Evolutionary conservation across 2,888 invertebrate species (phyloP), one percentile per base, ranked within the genome.

Genomic region (Thecocarcelia acutangulata): DNA sequence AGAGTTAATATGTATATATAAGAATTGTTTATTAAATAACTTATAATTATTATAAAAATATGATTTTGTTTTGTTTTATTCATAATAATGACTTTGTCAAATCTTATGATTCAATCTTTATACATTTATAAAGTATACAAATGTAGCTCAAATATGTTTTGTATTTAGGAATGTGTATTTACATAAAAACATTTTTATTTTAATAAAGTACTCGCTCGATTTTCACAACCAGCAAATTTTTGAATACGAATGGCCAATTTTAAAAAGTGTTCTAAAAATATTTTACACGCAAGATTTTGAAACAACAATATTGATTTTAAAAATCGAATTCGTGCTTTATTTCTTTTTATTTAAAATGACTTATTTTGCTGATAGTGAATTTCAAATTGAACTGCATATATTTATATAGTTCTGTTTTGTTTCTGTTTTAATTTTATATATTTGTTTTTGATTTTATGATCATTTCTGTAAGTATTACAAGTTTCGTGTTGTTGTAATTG

Each of bases 91-190:
- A 52, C 61, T 64, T 56, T 21, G 50, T 24, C 42, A 24, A 59
- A 74, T 74, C n/a, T 46, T n/a, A 24, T 40, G 15, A 40, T 58
- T 48, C 15, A 56, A 69, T 46, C 1, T 56, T 56, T 69, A 50
- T 42, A 69, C 24, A 44, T 69, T 54, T 19, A 37, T 21, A 19
- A 28, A 6, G 1, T 64, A 56, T 50, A 8, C 37, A 40, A 37
- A 58, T 66, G 52, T 63, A 63, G 46, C 24, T 56, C 48, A 42
- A 54, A 17, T 69, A 74, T 33, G 33, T 8, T 5, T 33, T 33
- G 24, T 33, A 8, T 50, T 68, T 68, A 50, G 75, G 75, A 75
- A 75, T 75, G 66, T 75, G 42, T 75, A 59, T 66, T 52, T 75
- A 75, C 66, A 68, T 59, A 59, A 48, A 37, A 33, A 24, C 17